Base-by-base conservation (phyloP, 1,140 invertebrate species). In the Pissodes strobi region DNA sequence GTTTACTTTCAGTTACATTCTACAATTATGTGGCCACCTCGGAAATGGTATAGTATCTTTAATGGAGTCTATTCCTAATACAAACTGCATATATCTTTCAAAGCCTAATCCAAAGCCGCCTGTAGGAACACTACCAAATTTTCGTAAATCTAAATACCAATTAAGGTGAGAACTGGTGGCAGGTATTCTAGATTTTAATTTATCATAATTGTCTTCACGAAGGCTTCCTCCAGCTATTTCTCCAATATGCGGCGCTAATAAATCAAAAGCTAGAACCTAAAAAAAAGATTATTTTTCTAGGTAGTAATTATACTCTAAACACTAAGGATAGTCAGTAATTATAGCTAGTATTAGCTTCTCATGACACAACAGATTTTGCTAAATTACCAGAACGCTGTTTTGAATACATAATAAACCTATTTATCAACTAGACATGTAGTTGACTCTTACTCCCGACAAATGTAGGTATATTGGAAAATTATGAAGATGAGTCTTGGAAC, bases 41-140 rank as follows among this genome's bases (percentile, higher is more conserved):
- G 96, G 95, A 82, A 97, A 99, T n/a, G 95, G 90, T 73, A 96
- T 86, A 6, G 90, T 89, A 76, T 99, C 96, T 81, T 92, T 94
- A 64, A 98, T 97, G 78, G 95, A 98, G 21, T 80, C 74, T 37
- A 94, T 85, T 37, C 87, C 86, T 43, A 94, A 85, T 2, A 97
- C 48, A 39, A 88, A 84, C 80, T 96, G 93, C 48, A 99, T 76
- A 70, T 91, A 88, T 76, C 97, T 85, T 78, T 99, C 97, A 75
- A 99, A 91, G 8, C 97, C 97, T 73, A 99, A 82, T 46, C 97
- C 97, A 83, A 94, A 99, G 0, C 97, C 97, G 15, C 89, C 94
- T 30, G 94, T 95, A 0, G 93, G 87, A 45, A 92, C 86, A 68
- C 90, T 88, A 2, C 96, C 97, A 82, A 86, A 95, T 81, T 89